Base-by-base conservation (phyloP, 2,888 invertebrate genomes). In the Pinctada fucata region DNA sequence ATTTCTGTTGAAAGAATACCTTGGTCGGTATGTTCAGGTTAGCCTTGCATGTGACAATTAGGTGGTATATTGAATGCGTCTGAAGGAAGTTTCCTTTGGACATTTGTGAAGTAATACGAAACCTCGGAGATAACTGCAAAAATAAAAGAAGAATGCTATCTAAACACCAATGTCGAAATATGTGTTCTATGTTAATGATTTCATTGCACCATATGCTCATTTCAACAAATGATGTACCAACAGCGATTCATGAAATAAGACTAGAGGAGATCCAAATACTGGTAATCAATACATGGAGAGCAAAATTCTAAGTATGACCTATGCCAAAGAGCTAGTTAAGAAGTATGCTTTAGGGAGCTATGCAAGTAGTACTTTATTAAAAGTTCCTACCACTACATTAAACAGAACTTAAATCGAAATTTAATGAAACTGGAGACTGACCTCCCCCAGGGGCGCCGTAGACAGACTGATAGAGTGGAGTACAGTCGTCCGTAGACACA, bases 31-130 rank as follows among this genome's bases (percentile, higher is more conserved):
- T 31, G 31, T 31, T 31, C 31, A 31, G 31, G 31, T 31, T 31
- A 31, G 31, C 31, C 31, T 1, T 63, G 45, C 6, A 52, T 49
- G 5, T 72, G 72, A 48, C 72, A 72, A 0, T 13, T 3, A 16
- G 72, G 64, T 3, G 72, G 72, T 13, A 72, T 63, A 47, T 72
- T 45, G 72, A 72, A 72, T 47, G 63, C 72, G 3, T 52, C n/a
- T 47, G 58, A 48, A 49, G 52, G 58, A 64, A 72, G 48, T 4
- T 64, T 63, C 10, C 47, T 47, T 8, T 64, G n/a, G 4, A 63
- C 48, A 47, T 72, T 72, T n/a, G 58, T 63, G 64, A 72, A 72
- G 72, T 64, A 72, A 63, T 72, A 72, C 13, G 72, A 64, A 49
- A 72, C 49, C 48, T 72, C 72, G 16, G 58, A 16, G 16, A 48